phyloP scores from a whole-genome alignment of 2,113 vertebrate species.

The Catagonus wagneri region DNA sequence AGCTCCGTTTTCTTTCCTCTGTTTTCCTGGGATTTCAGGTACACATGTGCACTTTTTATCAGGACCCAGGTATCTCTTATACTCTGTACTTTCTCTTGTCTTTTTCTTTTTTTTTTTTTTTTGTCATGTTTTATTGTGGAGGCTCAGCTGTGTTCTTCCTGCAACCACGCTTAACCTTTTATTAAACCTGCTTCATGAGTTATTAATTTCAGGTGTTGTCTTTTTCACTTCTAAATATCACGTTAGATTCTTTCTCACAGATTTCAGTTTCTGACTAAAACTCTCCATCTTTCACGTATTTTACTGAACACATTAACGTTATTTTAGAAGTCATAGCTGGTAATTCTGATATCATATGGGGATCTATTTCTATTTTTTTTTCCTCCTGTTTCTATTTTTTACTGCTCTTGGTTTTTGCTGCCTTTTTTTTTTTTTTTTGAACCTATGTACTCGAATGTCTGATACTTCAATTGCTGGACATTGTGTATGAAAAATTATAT shows the following conservation, averaged over 20 bases:
- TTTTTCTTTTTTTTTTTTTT: background rate
- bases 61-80: background rate
- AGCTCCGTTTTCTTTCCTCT: background rate
- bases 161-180: background rate
- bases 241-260: background rate
- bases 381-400: background rate
- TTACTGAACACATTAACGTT: background rate
- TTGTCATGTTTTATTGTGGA: background rate
- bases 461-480: background rate
- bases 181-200: background rate
- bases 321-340: background rate
- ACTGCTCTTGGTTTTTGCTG: background rate
- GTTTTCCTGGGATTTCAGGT: background rate
- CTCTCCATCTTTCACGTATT: background rate
- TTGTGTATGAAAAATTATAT: background rate
- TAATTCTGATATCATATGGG: background rate
- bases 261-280: background rate
- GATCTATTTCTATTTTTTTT: background rate
- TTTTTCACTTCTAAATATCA: conserved; percentile 22
- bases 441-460: background rate
- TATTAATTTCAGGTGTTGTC: background rate
- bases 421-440: background rate
- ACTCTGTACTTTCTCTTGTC: background rate
- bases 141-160: background rate
- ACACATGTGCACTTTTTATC: background rate